These are phyloP conservation scores for Bombylius major DNA, from an alignment of 2,888 invertebrate genomes.

Conservation along the genomic window DNA sequence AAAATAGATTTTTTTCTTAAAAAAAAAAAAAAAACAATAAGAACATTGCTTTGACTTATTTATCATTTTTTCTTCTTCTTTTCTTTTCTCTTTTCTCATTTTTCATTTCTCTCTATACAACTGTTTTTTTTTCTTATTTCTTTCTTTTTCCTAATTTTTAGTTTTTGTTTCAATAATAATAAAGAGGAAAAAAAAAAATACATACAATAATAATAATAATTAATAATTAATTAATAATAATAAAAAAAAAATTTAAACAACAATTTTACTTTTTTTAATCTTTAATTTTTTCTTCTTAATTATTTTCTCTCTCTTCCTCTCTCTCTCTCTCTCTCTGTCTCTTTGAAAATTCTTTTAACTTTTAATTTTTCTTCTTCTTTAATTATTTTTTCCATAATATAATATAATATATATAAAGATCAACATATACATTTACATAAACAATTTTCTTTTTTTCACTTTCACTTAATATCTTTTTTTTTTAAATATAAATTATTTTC, in stretches of 20 bases:
- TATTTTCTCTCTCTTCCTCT: no score
- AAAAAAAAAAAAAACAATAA: no score
- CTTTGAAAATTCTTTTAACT: background rate
- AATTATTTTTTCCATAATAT: background rate
- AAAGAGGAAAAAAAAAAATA: background rate
- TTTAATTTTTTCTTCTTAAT: no score
- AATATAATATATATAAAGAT: background rate
- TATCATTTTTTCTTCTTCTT: no score
- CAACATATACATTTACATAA: background rate
- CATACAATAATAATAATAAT: background rate
- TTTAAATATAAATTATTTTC: background rate
- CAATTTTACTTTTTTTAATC: background rate
- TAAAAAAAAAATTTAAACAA: background rate
- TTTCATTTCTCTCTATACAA: no score
- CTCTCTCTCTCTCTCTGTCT: background rate
- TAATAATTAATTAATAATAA: background rate
- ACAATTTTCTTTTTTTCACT: background rate
- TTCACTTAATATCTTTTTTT: background rate
- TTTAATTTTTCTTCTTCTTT: background rate
- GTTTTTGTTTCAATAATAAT: background rate
- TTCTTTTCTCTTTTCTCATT: no score
- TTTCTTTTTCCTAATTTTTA: no score
- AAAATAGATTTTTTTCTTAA: no score
- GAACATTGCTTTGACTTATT: no score
- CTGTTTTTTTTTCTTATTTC: no score